phyloP scores from a whole-genome alignment of 2,797 vertebrate genomes.

The Melanotaenia pygmaea region DNA sequence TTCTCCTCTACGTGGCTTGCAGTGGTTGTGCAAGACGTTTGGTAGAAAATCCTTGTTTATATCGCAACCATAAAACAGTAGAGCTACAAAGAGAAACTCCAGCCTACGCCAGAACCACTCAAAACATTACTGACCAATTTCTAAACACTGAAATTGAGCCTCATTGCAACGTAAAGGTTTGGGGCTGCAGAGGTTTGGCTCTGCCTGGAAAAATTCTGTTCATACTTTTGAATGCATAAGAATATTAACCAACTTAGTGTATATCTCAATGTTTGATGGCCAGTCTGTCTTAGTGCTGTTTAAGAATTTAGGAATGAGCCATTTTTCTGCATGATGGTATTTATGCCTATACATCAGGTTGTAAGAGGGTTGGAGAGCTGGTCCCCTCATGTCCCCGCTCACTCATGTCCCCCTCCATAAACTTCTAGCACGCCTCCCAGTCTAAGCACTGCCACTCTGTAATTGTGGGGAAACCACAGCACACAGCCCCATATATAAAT shows the following conservation, averaged over 20 bases:
- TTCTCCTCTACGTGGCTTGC: conserved; percentile 71
- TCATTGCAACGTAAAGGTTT: conserved; percentile 67
- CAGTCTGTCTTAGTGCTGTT: not conserved
- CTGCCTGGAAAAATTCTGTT: conserved; percentile 29
- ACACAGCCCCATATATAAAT: conserved; percentile 87
- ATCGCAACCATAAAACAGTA: conserved; percentile 72
- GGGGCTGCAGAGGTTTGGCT: conserved; percentile 59
- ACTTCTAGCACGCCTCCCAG: conserved; percentile 80
- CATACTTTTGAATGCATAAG: conserved; percentile 32
- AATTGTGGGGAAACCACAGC: conserved; percentile 87
- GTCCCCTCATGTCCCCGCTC: conserved; percentile 67
- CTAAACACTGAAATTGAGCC: conserved; percentile 75
- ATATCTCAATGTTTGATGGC: not conserved
- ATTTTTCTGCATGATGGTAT: conserved; percentile 26
- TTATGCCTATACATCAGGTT: conserved; percentile 60
- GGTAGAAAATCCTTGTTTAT: conserved; percentile 79
- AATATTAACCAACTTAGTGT: not conserved
- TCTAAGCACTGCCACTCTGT: conserved; percentile 84
- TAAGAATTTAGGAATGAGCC: conserved; percentile 1
- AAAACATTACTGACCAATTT: conserved; percentile 79
- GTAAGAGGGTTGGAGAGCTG: conserved; percentile 64
- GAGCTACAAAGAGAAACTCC: conserved; percentile 73
- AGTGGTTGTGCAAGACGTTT: conserved; percentile 72
- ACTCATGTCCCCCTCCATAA: conserved; percentile 75
- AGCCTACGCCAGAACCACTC: conserved; percentile 73